A percentile compares a stretch with the other conserved stretches of the same genome.
Evolutionary conservation across 2,888 invertebrate genomes (phyloP).

Genomic region (Ramazzottius varieornatus): DNA sequence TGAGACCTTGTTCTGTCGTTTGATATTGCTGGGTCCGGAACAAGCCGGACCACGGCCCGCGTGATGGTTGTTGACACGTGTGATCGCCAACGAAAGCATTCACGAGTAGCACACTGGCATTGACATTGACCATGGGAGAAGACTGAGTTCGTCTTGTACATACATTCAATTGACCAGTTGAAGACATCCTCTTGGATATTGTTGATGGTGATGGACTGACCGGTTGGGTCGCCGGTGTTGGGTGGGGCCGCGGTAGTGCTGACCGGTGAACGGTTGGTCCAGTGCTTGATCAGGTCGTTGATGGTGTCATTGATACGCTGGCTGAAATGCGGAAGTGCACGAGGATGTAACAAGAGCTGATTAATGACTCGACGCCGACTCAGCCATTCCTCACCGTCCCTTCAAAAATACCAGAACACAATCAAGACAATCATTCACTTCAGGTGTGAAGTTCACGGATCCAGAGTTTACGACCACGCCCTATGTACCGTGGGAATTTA

Average conservation of each 20-base stretch:
- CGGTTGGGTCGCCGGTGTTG: too few species aligned
- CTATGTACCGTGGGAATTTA: neutral
- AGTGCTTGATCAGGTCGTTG: conserved; percentile 29
- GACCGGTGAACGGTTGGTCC: conserved; percentile 17
- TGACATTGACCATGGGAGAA: too few species aligned
- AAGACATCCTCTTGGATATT: conserved; percentile 44
- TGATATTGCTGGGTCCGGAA: too few species aligned
- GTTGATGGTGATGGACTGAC: conserved; percentile 20
- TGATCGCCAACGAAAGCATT: too few species aligned
- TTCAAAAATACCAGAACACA: conserved; percentile 13
- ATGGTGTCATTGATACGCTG: conserved; percentile 28
- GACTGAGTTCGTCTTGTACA: too few species aligned
- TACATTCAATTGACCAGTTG: conserved; percentile 49
- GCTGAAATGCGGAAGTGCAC: conserved; percentile 27
- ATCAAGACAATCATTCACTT: too few species aligned
- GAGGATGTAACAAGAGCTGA: conserved; percentile 38
- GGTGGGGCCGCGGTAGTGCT: neutral
- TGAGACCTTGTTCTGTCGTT: too few species aligned
- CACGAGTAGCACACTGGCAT: too few species aligned
- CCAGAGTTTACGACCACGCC: neutral
- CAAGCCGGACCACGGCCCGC: too few species aligned
- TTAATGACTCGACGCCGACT: conserved; percentile 43
- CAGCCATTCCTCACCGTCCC: conserved; percentile 54
- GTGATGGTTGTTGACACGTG: too few species aligned
- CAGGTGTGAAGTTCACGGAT: neutral